Percentiles rank a stretch among this genome's conserved stretches.
Conservation (phyloP, 2,113 vertebrate genomes). For the Chloebia gouldiae region DNA sequence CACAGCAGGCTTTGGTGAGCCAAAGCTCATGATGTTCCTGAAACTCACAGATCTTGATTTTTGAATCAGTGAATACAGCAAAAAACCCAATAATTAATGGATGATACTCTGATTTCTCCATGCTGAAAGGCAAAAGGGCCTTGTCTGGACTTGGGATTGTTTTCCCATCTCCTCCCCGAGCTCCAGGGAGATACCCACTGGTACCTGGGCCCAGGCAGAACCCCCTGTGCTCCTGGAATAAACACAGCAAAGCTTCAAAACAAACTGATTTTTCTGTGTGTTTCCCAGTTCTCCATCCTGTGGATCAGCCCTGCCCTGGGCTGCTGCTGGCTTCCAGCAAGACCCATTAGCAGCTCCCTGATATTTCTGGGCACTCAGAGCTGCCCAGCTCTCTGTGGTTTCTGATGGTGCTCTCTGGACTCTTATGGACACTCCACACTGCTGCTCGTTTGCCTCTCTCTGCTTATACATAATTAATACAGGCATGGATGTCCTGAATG, state of each 20-base stretch:
- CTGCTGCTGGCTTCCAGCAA: background rate
- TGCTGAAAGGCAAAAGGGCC: background rate
- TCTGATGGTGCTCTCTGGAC: slow-evolving; percentile 1
- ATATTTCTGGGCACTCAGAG: background rate
- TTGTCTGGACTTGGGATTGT: background rate
- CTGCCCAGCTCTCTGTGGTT: background rate
- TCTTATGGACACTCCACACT: background rate
- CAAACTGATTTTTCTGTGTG: background rate
- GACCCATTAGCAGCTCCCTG: background rate
- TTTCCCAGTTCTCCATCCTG: background rate
- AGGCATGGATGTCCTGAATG: background rate
- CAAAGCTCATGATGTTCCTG: background rate
- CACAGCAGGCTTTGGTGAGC: background rate
- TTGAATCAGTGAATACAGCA: background rate
- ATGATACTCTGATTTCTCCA: background rate
- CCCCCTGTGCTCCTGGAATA: background rate
- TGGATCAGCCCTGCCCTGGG: background rate
- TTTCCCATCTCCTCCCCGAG: background rate
- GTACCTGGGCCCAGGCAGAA: background rate
- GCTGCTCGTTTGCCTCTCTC: background rate
- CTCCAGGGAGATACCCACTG: background rate
- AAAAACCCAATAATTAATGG: background rate
- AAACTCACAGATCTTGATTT: background rate
- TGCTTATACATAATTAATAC: background rate
- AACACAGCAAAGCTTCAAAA: background rate